Base-by-base conservation (phyloP, 2,797 vertebrate species). In the Tarsius wallacei region DNA sequence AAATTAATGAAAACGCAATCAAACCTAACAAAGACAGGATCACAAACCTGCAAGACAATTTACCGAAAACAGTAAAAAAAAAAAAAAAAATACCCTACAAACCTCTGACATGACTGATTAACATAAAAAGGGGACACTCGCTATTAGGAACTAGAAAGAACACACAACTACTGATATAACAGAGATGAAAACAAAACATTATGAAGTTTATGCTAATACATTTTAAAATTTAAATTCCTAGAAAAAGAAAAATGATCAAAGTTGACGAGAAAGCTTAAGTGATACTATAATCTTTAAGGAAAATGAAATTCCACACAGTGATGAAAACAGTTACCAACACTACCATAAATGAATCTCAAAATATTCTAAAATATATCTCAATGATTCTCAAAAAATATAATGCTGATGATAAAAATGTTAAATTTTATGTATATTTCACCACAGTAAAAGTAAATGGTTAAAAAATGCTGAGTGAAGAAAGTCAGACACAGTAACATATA, bases 201-300 rank as follows among this genome's bases (percentile, higher is more conserved):
- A 88, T 53, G 59, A 85, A 76, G 47, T 85, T 24, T 33, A 28
- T 74, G 84, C 70, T 78, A 76, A 17, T 53, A 78, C 55, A 87
- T 93, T 24, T 74, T 31, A 84, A 84, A 96, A 88, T 3, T 16
- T 57, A 57, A 87, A 96, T 59, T 82, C 70, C 12, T 57, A 77
- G 53, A 55, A 51, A 78, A 81, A 96, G 64, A 83, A 76, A 95
- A 78, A 95, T 76, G 73, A 86, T 91, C 16, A 47, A 91, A 82
- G 71, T 17, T 61, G 51, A 85, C 21, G 53, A 70, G 36, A 89
- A 96, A 94, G 55, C 9, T 12, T 47, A 51, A 93, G 70, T 55
- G 76, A 70, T 71, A 17, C 73, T 91, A 64, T 71, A 71, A 91
- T 51, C 83, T 81, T 76, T n/a, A 87, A 76, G 70, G 33, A 74